Evolutionary conservation across 2,888 invertebrate species (phyloP), one percentile per base, ranked within the genome.

Genomic region (Ectropis crepuscularia): DNA sequence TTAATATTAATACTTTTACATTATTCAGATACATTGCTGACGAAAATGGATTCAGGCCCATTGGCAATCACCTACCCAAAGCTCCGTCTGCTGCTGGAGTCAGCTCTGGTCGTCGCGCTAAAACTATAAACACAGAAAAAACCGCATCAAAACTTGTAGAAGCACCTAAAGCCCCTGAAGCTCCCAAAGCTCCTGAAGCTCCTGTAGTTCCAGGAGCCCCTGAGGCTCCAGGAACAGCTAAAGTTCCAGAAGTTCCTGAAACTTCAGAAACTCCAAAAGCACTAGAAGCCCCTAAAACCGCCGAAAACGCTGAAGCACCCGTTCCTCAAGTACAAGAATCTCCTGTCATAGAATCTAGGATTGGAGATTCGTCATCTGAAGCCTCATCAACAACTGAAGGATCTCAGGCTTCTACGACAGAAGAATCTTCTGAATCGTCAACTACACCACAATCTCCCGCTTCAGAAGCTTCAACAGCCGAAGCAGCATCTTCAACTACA

Each of bases 21-120:
- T 49, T 12, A 38, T 46, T 64, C 75, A 95, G 94, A 65, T 96
- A 96, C 74, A 93, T 95, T 57, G 96, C 96, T 68, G 96, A 96
- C 78, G 96, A 96, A 82, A 95, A 96, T 77, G 95, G 95, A 37
- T 96, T 95, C 85, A 94, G 94, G 75, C 95, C 95, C 0, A 88
- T 94, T 68, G 96, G 95, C 10, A 94, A 94, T 72, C 95, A 76
- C 70, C 57, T 65, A 63, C 39, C 66, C 67, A 73, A 67, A 61
- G 42, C 68, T 42, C 71, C 80, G 28, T 74, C 62, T 38, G 78
- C 57, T 10, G 49, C 36, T 4, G 41, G 63, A 46, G 39, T 47
- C 7, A 62, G 39, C 49, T 10, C 57, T 43, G 62, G 45, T 10
- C 59, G 60, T 12, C 66, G 36, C 28, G 58, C 57, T 41, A 88